phyloP scores from a whole-genome alignment of 2,888 invertebrate genomes.

The Noctua janthe region DNA sequence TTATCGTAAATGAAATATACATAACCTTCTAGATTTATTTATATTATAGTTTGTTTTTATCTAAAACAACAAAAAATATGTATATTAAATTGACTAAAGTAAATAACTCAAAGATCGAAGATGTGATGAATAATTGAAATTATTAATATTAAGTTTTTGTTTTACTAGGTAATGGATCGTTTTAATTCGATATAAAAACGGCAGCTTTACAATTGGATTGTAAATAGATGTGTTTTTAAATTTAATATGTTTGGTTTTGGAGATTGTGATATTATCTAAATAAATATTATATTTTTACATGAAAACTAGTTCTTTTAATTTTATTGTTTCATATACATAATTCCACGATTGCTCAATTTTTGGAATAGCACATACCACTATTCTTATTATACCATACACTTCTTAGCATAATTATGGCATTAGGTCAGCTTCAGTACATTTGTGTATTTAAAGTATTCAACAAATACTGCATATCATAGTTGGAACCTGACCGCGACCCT shows the following conservation, averaged over 20 bases:
- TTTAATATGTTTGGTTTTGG: background rate
- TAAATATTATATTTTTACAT: conserved; percentile 25
- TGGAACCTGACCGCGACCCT: background rate
- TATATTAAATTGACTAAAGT: too few species aligned
- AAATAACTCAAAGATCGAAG: background rate
- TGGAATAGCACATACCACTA: background rate
- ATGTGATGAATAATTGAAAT: conserved; percentile 29
- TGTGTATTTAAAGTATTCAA: background rate
- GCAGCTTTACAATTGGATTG: conserved; percentile 6
- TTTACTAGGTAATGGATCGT: background rate
- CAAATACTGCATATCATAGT: too few species aligned
- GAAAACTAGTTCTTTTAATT: background rate
- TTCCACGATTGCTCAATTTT: background rate
- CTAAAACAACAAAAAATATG: background rate
- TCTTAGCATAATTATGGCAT: background rate
- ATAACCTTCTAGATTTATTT: too few species aligned
- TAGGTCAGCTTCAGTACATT: background rate
- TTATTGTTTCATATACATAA: too few species aligned
- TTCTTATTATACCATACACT: too few species aligned
- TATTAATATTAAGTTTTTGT: conserved; percentile 20
- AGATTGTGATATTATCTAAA: conserved; percentile 20
- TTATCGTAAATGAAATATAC: background rate
- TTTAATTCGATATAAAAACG: background rate
- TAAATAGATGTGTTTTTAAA: background rate
- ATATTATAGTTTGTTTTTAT: background rate